A percentile compares a stretch with the other conserved stretches of the same genome.
Conservation (phyloP, 2,888 invertebrate genomes). For the Chrysolina oricalcia region DNA sequence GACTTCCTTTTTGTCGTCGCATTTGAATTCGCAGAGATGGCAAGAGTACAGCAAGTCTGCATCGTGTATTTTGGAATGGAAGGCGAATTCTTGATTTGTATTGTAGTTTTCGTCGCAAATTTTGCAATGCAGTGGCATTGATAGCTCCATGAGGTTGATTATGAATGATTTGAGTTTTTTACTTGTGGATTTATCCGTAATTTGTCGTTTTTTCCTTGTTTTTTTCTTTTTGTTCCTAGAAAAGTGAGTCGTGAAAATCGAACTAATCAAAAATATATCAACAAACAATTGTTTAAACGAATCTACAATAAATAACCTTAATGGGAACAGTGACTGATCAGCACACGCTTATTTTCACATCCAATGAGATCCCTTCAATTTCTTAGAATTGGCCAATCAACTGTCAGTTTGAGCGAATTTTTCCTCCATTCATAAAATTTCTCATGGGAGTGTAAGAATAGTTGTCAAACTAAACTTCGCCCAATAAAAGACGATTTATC, state of each 20-base stretch:
- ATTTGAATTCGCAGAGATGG: conserved; percentile 64
- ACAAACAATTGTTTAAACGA: not conserved
- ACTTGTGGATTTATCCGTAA: not conserved
- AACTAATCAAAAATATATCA: not conserved
- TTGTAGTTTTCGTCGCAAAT: conserved; percentile 74
- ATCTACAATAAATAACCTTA: not conserved
- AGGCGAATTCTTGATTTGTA: conserved; percentile 62
- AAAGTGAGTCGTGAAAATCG: conserved; percentile 7
- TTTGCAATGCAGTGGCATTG: conserved; percentile 72
- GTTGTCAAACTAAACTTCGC: too few relatives aligned
- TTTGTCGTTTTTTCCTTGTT: conserved; percentile 6
- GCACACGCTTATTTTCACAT: too few relatives aligned
- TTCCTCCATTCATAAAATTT: too few relatives aligned
- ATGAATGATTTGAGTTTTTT: conserved; percentile 23
- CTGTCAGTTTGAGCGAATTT: too few relatives aligned
- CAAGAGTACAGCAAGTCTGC: conserved; percentile 62
- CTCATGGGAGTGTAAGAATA: too few relatives aligned
- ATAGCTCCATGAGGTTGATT: not conserved
- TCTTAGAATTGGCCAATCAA: too few relatives aligned
- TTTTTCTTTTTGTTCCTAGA: conserved; percentile 8
- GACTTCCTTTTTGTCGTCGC: conserved; percentile 56
- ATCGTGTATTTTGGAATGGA: conserved; percentile 63
- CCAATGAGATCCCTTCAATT: too few relatives aligned
- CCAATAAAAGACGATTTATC: too few relatives aligned
- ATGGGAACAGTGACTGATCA: too few relatives aligned